Percentiles rank a stretch among this genome's conserved stretches.
Conservation (phyloP, 2,888 invertebrate genomes). For the Dendrolimus houi region DNA sequence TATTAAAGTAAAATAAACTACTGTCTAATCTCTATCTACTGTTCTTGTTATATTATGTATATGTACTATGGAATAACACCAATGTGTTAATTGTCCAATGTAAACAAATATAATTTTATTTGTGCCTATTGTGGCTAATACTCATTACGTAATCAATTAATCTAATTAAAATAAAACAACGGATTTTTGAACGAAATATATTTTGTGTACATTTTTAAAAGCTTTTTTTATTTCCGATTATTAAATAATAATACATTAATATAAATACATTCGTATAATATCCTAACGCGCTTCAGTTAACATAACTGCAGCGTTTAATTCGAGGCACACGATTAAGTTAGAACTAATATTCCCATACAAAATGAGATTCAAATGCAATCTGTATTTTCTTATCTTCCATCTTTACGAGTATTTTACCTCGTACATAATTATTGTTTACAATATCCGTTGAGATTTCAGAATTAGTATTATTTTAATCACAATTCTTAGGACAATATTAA, state of each 20-base stretch:
- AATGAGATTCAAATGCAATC: not conserved
- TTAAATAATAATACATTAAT: constrained; percentile 1
- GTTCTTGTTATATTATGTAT: too few relatives aligned
- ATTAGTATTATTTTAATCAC: too few relatives aligned
- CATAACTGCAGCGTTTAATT: constrained; percentile 48
- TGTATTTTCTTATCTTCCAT: too few relatives aligned
- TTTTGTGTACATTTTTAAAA: not conserved
- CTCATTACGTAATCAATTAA: not conserved
- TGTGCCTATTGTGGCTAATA: not conserved
- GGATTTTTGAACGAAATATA: constrained; percentile 1
- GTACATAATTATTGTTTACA: too few relatives aligned
- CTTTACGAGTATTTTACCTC: too few relatives aligned
- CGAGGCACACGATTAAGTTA: constrained; percentile 37
- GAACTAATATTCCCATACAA: not conserved
- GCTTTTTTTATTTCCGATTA: constrained; percentile 3
- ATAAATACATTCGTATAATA: constrained; percentile 15
- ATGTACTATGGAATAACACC: too few relatives aligned
- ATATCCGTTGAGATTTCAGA: too few relatives aligned
- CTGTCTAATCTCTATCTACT: too few relatives aligned
- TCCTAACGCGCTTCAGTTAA: constrained; percentile 46
- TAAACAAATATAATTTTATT: too few relatives aligned
- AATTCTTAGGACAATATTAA: too few relatives aligned
- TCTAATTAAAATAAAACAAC: not conserved
- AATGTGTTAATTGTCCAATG: too few relatives aligned
- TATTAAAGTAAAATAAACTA: too few relatives aligned